A percentile compares a stretch with the other conserved stretches of the same genome.
Conservation (phyloP, 1,140 invertebrate genomes). For the Nymphalis io region DNA sequence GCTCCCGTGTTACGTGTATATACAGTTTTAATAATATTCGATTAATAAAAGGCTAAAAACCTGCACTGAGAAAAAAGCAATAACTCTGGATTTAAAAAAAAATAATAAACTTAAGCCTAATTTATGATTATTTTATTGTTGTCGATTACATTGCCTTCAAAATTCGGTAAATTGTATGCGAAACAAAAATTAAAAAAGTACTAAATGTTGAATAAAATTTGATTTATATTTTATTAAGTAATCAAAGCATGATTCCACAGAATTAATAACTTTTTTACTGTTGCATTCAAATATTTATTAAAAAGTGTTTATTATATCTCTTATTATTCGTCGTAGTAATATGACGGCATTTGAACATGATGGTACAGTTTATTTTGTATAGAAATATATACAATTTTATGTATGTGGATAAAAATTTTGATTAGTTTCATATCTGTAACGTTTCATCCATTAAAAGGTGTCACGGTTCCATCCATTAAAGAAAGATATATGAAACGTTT, state of each 20-base stretch:
- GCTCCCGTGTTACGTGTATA: constrained; percentile 69
- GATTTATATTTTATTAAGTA: too few species aligned
- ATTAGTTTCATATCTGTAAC: too few species aligned
- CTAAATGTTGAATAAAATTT: neutral
- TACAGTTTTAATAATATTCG: constrained; percentile 40
- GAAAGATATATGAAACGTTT: too few species aligned
- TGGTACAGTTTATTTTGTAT: too few species aligned
- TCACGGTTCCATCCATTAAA: too few species aligned
- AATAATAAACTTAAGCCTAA: constrained; percentile 31
- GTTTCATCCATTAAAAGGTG: too few species aligned
- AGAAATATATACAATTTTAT: too few species aligned
- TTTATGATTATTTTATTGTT: constrained; percentile 26
- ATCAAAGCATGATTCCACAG: neutral
- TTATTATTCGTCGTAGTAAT: too few species aligned
- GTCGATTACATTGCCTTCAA: constrained; percentile 3
- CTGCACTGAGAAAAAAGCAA: constrained; percentile 20
- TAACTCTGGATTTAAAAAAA: constrained; percentile 31
- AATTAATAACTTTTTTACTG: neutral
- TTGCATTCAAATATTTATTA: neutral
- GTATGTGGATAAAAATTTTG: too few species aligned
- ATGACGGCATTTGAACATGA: too few species aligned
- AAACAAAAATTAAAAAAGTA: neutral
- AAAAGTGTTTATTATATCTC: neutral
- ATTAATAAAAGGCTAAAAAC: constrained; percentile 36
- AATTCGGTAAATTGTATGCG: neutral